phyloP scores from a whole-genome alignment of 2,113 vertebrate genomes.

The Thinocorus orbignyianus region DNA sequence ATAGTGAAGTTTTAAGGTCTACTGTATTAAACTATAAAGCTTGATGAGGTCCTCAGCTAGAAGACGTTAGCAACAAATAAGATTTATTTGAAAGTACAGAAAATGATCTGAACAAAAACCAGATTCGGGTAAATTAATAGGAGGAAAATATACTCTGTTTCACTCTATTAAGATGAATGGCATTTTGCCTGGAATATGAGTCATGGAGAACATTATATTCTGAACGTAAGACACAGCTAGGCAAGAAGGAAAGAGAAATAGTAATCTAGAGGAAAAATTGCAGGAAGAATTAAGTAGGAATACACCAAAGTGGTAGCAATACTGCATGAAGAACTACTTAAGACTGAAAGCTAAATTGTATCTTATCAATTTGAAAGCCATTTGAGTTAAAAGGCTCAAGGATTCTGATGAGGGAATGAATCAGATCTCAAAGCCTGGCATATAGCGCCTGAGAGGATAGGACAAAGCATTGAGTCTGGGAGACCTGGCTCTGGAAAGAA shows the following conservation, averaged over 20 bases:
- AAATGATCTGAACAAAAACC: background rate
- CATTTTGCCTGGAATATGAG: slow-evolving; percentile 47
- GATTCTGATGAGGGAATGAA: background rate
- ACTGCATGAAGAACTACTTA: background rate
- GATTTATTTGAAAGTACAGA: slow-evolving; percentile 6
- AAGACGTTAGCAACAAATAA: background rate
- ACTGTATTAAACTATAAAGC: background rate
- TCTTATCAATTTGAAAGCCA: background rate
- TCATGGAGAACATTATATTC: background rate
- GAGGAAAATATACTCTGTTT: background rate
- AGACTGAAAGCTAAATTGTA: background rate
- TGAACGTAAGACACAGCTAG: background rate
- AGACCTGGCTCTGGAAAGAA: background rate
- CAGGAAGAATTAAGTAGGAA: background rate
- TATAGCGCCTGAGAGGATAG: accelerated
- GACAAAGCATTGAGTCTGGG: background rate
- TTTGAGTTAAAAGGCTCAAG: background rate
- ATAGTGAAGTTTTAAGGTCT: background rate
- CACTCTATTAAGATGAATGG: slow-evolving; percentile 5
- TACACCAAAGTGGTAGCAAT: background rate
- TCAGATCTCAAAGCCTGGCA: background rate
- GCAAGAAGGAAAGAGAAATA: background rate
- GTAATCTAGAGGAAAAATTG: background rate
- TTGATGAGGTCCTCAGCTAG: background rate
- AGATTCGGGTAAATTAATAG: background rate